Percentiles rank a stretch among this genome's conserved stretches.
These are phyloP conservation scores for Drosophila cardini DNA, from an alignment of 1,140 invertebrate species.

Conservation along the genomic window DNA sequence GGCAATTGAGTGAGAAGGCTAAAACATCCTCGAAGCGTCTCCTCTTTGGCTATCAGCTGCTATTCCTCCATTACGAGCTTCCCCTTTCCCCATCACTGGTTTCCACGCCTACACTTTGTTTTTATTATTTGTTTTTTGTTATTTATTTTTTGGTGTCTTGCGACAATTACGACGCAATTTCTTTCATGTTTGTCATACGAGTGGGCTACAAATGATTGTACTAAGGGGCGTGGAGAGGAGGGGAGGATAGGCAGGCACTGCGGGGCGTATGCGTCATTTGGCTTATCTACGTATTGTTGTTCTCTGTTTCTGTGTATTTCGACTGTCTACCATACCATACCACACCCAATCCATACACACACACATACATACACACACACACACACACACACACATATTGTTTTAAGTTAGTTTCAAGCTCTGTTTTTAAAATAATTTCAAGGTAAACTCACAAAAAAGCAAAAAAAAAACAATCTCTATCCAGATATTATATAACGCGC, in stretches of 20 bases:
- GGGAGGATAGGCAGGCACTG: constrained; percentile 7
- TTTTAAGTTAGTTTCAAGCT: constrained; percentile 26
- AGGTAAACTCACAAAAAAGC: constrained; percentile 31
- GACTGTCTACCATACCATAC: too few species aligned
- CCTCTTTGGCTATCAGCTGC: neutral
- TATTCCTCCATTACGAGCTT: neutral
- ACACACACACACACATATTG: neutral
- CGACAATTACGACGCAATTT: constrained; percentile 59
- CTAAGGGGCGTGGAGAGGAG: too few species aligned
- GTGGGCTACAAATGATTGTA: neutral
- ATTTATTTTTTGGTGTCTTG: constrained; percentile 5
- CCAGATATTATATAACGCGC: constrained; percentile 55
- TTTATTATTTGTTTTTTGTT: too few species aligned
- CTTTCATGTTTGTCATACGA: constrained; percentile 5
- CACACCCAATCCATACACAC: neutral
- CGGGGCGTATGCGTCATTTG: constrained; percentile 66
- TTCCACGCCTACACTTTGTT: too few species aligned
- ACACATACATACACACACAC: neutral
- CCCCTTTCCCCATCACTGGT: neutral
- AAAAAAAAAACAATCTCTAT: constrained; percentile 31
- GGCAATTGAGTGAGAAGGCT: constrained; percentile 2
- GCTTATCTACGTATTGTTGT: constrained; percentile 22
- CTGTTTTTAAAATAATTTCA: constrained; percentile 30
- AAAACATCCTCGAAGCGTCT: constrained; percentile 6
- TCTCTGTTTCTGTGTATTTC: neutral